Evolutionary conservation across 2,797 vertebrate genomes (phyloP).

Genomic region (Podargus strigoides): DNA sequence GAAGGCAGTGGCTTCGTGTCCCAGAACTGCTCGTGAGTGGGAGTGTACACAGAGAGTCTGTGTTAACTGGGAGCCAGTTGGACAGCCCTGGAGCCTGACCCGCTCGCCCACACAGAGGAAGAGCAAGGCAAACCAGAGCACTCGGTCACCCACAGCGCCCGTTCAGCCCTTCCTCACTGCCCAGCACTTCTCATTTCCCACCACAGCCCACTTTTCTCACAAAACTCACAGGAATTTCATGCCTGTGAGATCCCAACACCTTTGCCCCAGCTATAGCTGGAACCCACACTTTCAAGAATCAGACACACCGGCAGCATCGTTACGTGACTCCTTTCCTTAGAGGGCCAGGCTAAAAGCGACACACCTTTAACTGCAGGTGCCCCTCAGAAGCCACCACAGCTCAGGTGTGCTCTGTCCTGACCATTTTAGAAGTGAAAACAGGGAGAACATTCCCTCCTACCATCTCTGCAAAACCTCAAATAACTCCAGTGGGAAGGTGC

Average conservation of each 20-base stretch:
- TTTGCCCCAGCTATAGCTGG: not conserved
- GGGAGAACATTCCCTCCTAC: not conserved
- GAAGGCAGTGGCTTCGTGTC: rapidly evolving
- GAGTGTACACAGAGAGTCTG: not conserved
- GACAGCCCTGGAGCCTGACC: not conserved
- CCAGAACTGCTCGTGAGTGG: not conserved
- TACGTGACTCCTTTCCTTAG: rapidly evolving
- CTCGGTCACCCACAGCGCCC: not conserved
- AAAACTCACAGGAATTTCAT: rapidly evolving
- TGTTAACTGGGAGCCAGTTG: not conserved
- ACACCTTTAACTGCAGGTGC: rapidly evolving
- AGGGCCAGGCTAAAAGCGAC: not conserved
- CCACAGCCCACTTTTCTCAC: not conserved
- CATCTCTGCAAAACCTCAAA: not conserved
- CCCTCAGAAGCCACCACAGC: rapidly evolving
- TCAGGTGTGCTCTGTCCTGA: not conserved
- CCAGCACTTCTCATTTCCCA: not conserved
- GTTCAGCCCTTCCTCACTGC: not conserved
- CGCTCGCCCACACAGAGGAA: rapidly evolving
- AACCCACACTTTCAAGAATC: not conserved
- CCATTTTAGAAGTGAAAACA: not conserved
- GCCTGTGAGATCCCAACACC: rapidly evolving
- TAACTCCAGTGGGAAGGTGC: not conserved
- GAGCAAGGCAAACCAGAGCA: not conserved
- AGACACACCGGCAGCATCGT: rapidly evolving